A percentile compares a stretch with the other conserved stretches of the same genome.
These are phyloP conservation scores for Numida meleagris DNA, from an alignment of 2,113 vertebrate species.

Conservation along the genomic window DNA sequence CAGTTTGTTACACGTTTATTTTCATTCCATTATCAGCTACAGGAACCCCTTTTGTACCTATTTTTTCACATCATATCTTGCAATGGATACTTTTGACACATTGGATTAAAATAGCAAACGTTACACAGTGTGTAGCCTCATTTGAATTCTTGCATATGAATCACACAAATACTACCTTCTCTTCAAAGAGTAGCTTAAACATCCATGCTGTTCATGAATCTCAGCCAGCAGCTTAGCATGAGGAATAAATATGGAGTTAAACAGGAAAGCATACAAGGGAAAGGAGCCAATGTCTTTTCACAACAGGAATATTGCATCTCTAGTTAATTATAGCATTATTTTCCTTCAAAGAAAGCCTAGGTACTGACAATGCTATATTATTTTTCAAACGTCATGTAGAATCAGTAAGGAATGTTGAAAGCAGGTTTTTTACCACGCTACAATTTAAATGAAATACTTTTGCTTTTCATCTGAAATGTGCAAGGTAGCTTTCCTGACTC, in stretches of 20 bases:
- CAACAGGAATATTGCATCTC: background rate
- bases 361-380: background rate
- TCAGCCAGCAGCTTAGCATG: background rate
- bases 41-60: background rate
- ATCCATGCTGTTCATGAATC: background rate
- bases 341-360: background rate
- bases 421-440: background rate
- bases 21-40: background rate
- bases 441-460: background rate
- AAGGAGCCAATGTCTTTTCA: background rate
- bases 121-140: fast-evolving
- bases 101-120: background rate
- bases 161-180: background rate
- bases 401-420: background rate
- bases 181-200: background rate
- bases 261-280: background rate
- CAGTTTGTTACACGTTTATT: background rate
- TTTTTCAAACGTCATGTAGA: background rate
- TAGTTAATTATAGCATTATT: background rate
- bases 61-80: background rate
- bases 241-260: background rate
- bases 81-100: background rate
- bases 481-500: background rate
- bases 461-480: background rate
- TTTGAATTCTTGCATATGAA: background rate